Evolutionary conservation across 1,140 invertebrate genomes (phyloP), one percentile per base, ranked within the genome.

Genomic region (Branchinecta lindahli): DNA sequence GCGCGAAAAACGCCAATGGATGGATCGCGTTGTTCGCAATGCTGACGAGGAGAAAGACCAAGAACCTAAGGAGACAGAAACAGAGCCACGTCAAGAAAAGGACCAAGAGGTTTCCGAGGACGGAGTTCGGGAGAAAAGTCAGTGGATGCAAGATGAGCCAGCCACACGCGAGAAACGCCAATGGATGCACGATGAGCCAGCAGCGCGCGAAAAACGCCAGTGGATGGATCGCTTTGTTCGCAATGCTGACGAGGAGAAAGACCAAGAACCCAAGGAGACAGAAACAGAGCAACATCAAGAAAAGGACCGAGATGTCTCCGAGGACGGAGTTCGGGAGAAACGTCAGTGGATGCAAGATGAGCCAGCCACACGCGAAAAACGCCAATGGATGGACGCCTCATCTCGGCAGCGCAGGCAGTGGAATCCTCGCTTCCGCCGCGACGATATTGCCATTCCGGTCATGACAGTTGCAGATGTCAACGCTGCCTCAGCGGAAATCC

Each of bases 1-100:
- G 10, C 46, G 67, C 67, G 33, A 52, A 20, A 71, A n/a, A 8
- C 20, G 66, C 67, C 66, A 67, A 69, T 69, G 18, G 18, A 21
- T 21, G 12, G 44, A 69, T 4, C 12, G n/a, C 18, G n/a, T 18
- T 66, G 12, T 45, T 65, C 68, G 33, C 33, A 33, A 33, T 33
- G 33, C 33, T 33, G 33, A 33, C 33, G 33, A 33, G 33, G 33
- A 33, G 33, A 33, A 33, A 33, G 5, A 33, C 2, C 33, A 33
- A 33, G 33, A 33, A 5, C 33, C 33, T 33, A 5, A 33, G 33
- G 33, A 33, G 33, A 33, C 33, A 33, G 33, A 33, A 33, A 33
- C 2, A 33, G 33, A 33, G 33, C 33, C 33, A 33, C 33, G 5
- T 3, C 33, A 33, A 33, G 33, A 33, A 33, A 33, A 1, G 33